Evolutionary conservation across 2,888 invertebrate genomes (phyloP).

Genomic region (Biston betularia): DNA sequence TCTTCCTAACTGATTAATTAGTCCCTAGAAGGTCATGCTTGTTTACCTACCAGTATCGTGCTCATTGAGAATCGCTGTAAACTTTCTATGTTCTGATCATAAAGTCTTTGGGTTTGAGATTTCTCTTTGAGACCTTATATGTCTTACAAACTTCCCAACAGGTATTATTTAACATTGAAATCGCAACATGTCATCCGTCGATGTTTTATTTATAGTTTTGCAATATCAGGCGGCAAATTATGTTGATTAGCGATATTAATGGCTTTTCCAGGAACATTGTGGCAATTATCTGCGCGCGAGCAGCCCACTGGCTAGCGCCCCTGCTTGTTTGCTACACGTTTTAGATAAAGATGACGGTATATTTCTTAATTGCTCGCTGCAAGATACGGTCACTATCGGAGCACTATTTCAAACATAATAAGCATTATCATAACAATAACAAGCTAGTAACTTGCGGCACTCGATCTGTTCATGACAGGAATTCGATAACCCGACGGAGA

Average conservation of each 20-base stretch:
- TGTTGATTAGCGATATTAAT: conserved; percentile 42
- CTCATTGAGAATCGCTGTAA: conserved; percentile 10
- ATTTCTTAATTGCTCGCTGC: conserved; percentile 81
- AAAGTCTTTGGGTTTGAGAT: background rate
- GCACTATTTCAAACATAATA: conserved; percentile 83
- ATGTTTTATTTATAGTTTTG: conserved; percentile 33
- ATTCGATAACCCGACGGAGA: conserved; percentile 58
- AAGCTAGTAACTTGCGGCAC: conserved; percentile 73
- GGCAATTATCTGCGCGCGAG: conserved; percentile 56
- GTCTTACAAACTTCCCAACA: conserved; percentile 10
- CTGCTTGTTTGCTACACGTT: conserved; percentile 64
- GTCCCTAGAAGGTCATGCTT: conserved; percentile 19
- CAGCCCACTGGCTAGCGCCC: conserved; percentile 57
- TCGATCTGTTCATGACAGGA: conserved; percentile 65
- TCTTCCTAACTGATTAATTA: conserved; percentile 24
- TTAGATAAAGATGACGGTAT: conserved; percentile 67
- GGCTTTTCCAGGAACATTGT: conserved; percentile 67
- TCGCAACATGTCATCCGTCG: conserved; percentile 11
- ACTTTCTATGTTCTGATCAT: conserved; percentile 24
- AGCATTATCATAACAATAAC: conserved; percentile 85
- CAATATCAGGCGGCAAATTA: conserved; percentile 33
- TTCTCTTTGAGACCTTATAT: conserved; percentile 25
- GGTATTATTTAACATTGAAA: conserved; percentile 13
- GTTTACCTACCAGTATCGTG: conserved; percentile 16
- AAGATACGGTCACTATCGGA: conserved; percentile 79